Evolutionary conservation across 2,888 invertebrate genomes (phyloP).

Genomic region (Volucella inflata): DNA sequence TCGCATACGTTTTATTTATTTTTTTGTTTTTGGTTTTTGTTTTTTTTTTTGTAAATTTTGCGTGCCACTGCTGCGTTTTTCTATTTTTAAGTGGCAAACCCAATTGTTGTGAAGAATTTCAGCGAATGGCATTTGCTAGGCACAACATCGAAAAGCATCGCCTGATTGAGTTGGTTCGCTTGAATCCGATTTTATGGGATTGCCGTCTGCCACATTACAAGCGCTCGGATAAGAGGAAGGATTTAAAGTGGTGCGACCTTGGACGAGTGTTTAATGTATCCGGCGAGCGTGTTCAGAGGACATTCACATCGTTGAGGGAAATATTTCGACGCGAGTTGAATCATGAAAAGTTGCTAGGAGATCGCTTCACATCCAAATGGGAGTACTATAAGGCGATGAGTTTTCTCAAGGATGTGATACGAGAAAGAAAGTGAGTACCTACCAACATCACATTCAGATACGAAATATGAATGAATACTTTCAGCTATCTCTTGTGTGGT

Average conservation of each 20-base stretch:
- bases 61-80: slow-evolving; percentile 67
- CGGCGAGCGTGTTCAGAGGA: slow-evolving; percentile 82
- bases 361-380: slow-evolving; percentile 82
- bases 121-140: slow-evolving; percentile 81
- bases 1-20: no score
- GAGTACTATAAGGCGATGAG: slow-evolving; percentile 82
- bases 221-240: slow-evolving; percentile 82
- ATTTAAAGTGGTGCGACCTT: slow-evolving; percentile 82
- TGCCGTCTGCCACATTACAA: slow-evolving; percentile 82
- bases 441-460: neutral
- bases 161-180: slow-evolving; percentile 82
- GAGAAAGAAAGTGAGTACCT: slow-evolving; percentile 81
- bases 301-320: slow-evolving; percentile 81
- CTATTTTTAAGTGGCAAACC: slow-evolving; percentile 59
- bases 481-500: no score
- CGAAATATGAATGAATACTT: no score
- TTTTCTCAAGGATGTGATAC: slow-evolving; percentile 82
- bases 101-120: slow-evolving; percentile 30
- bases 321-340: slow-evolving; percentile 82
- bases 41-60: slow-evolving; percentile 36
- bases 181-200: slow-evolving; percentile 82
- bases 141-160: slow-evolving; percentile 83
- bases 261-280: slow-evolving; percentile 81
- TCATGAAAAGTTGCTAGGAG: slow-evolving; percentile 82
- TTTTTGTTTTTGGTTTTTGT: slow-evolving; percentile 6